These are phyloP conservation scores for Hypotaenidia okinawae DNA, from an alignment of 2,797 vertebrate species.

Conservation along the genomic window DNA sequence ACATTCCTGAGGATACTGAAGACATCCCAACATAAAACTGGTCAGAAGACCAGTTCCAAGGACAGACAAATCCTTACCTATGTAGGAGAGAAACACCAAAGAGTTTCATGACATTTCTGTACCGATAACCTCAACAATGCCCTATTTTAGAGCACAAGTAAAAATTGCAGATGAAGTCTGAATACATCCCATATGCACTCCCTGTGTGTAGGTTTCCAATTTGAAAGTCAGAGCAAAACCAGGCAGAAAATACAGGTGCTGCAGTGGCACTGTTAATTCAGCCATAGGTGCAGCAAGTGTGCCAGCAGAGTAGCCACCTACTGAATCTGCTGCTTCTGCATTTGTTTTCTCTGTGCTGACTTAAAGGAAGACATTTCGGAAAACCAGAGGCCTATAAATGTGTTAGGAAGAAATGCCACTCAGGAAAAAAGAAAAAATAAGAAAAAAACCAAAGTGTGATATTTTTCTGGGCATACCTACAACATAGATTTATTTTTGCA, in stretches of 20 bases:
- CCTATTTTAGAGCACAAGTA: background rate
- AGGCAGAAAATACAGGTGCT: conserved; percentile 13
- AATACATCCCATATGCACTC: background rate
- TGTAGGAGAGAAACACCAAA: background rate
- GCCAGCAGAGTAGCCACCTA: conserved; percentile 35
- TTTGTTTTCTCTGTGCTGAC: conserved; percentile 16
- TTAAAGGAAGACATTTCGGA: background rate
- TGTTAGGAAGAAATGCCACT: background rate
- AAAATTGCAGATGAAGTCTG: background rate
- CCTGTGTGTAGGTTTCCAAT: background rate
- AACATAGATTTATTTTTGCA: background rate
- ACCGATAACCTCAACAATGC: background rate
- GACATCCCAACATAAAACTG: background rate
- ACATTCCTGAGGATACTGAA: background rate
- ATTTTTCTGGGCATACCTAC: background rate
- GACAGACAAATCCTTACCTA: background rate
- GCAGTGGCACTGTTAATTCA: conserved; percentile 27
- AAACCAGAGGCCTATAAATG: background rate
- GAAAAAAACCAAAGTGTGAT: background rate
- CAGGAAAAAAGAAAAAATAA: conserved; percentile 20
- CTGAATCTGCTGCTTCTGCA: conserved; percentile 53
- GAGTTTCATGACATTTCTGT: background rate
- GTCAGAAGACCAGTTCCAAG: background rate
- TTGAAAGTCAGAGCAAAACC: background rate
- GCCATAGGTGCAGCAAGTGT: background rate